Base-by-base conservation (phyloP, 2,888 invertebrate genomes). In the Apomyelois bistriatella region DNA sequence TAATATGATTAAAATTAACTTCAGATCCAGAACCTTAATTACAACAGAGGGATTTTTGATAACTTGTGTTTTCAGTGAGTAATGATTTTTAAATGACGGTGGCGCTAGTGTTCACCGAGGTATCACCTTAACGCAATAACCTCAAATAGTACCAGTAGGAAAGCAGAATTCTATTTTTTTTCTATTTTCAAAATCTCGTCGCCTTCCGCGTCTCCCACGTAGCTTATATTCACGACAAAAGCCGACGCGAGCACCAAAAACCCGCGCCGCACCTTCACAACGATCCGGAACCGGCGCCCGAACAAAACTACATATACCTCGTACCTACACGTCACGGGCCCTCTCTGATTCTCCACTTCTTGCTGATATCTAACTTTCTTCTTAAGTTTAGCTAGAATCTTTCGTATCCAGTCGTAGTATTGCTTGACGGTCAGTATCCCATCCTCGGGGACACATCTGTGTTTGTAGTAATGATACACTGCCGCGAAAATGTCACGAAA, bases 381-480 rank as follows among this genome's bases (percentile, higher is more conserved):
- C 37, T 48, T 48, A 7, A 48, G 37, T 16, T 22, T 15, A 16
- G 8, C 35, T 10, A 48, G 22, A 8, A 28, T 0, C 37, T 37
- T 37, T 22, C 48, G 17, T 13, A 48, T 48, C 48, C 22, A 37
- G 13, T 37, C 28, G 37, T 37, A 48, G 37, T 48, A 48, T 37
- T 48, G 22, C 17, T 28, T 48, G 3, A 48, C 48, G 9, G 48
- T n/a, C 22, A 48, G 5, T 22, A 12, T 13, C 4, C 37, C 37
- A 10, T 48, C 48, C 13, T 37, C 37, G 5, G 48, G 48, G 1
- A 48, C 48, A n/a, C n/a, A 8, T 16, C 22, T 36, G 10, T 48
- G 48, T 28, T 48, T 48, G 37, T n/a, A 48, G 28, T 48, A 48
- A 8, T 48, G 48, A 13, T 48, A 48, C 48, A 48, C 48, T 12